phyloP scores from a whole-genome alignment of 2,797 vertebrate genomes.

The Odontamblyopus lacepedii region DNA sequence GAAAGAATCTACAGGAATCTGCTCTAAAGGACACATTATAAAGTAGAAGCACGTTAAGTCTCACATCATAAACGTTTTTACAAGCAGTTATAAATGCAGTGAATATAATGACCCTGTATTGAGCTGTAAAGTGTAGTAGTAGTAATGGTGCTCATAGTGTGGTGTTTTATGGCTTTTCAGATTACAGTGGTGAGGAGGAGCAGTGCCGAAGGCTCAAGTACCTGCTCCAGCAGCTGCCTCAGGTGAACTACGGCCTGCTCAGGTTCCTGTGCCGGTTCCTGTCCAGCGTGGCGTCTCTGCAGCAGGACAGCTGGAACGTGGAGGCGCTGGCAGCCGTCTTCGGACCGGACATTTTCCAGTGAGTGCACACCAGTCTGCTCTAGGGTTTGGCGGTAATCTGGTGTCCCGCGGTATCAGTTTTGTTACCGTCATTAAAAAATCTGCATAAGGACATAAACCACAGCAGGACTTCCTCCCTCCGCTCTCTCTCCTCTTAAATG shows the following conservation, averaged over 20 bases:
- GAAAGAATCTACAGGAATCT: neutral
- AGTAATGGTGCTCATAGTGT: neutral
- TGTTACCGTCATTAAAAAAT: too few relatives aligned
- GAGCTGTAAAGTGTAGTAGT: neutral
- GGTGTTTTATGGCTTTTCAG: slow-evolving; percentile 62
- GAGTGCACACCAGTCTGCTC: slow-evolving; percentile 58
- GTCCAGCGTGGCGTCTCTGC: slow-evolving; percentile 91
- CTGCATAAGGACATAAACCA: too few relatives aligned
- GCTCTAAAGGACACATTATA: neutral
- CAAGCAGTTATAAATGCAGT: slow-evolving; percentile 2
- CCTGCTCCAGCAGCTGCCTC: slow-evolving; percentile 95
- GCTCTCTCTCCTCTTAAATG: too few relatives aligned
- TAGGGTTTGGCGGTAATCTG: too few relatives aligned
- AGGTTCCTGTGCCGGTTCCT: slow-evolving; percentile 97
- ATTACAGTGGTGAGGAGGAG: slow-evolving; percentile 93
- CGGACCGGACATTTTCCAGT: slow-evolving; percentile 97
- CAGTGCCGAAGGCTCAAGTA: slow-evolving; percentile 92
- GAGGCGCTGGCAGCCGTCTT: slow-evolving; percentile 93
- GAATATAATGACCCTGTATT: neutral
- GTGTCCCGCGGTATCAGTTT: too few relatives aligned
- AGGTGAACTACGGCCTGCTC: slow-evolving; percentile 94
- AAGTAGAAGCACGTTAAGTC: neutral
- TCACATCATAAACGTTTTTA: neutral
- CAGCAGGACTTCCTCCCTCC: too few relatives aligned
- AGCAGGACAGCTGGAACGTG: slow-evolving; percentile 92